phyloP scores from a whole-genome alignment of 1,140 invertebrate genomes.

The Nephila pilipes region DNA sequence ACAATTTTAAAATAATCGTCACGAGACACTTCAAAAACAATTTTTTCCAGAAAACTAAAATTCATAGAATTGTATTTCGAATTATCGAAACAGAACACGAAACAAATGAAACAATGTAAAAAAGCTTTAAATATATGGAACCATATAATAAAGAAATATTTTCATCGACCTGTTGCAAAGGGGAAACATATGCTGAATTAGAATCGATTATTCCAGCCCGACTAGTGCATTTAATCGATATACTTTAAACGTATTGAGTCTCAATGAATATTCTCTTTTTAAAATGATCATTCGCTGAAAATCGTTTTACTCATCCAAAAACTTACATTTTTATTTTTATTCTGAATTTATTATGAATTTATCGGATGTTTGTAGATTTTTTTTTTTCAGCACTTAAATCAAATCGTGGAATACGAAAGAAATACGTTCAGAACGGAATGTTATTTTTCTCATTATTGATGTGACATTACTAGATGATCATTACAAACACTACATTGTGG shows the following conservation, averaged over 20 bases:
- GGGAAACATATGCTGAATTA: not conserved
- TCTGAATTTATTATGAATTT: constrained; percentile 21
- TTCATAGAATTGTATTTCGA: no score
- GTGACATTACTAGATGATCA: not conserved
- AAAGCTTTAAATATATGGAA: no score
- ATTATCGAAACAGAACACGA: no score
- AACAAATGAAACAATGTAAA: no score
- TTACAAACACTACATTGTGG: not conserved
- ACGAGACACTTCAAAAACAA: no score
- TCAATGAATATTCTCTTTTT: not conserved
- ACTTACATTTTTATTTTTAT: constrained; percentile 48
- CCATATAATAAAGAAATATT: not conserved
- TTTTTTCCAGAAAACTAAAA: no score
- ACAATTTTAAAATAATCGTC: no score
- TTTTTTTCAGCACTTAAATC: not conserved
- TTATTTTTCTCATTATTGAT: constrained; percentile 30
- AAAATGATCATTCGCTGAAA: not conserved
- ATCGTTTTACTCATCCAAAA: constrained; percentile 6
- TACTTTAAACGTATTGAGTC: constrained; percentile 15
- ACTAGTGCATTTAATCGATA: constrained; percentile 50
- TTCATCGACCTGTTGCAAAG: constrained; percentile 26
- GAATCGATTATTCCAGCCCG: constrained; percentile 31
- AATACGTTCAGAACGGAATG: not conserved
- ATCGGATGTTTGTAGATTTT: not conserved
- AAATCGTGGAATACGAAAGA: not conserved